Evolutionary conservation across 2,888 invertebrate genomes (phyloP).

Genomic region (Pseudolycoriella hygida): DNA sequence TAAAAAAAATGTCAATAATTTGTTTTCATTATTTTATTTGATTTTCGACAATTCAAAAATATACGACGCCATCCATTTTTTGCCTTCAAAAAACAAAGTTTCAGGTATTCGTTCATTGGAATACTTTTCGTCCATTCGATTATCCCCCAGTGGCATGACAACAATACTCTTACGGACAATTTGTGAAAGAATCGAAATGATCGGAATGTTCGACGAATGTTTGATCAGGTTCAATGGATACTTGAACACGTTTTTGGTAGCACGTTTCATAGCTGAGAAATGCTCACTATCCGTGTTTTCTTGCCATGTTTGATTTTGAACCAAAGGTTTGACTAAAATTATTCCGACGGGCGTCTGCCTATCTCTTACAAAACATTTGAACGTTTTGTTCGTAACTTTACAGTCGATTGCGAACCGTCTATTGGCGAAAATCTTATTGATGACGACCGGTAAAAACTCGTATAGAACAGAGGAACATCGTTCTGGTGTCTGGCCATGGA

Average conservation of each 20-base stretch:
- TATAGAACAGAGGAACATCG: background rate
- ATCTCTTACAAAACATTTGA: background rate
- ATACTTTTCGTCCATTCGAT: conserved; percentile 20
- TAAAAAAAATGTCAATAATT: no score
- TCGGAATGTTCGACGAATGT: background rate
- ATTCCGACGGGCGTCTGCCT: background rate
- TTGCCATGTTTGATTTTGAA: background rate
- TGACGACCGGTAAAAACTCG: background rate
- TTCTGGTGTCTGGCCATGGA: background rate
- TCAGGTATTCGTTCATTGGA: conserved; percentile 27
- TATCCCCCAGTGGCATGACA: conserved; percentile 24
- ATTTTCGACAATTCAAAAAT: conserved; percentile 15
- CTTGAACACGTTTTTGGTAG: background rate
- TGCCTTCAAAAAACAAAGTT: conserved; percentile 28
- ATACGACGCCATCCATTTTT: conserved; percentile 29
- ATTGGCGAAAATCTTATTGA: background rate
- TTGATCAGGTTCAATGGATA: background rate
- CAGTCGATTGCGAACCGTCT: background rate
- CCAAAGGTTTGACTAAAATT: background rate
- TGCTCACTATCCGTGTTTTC: background rate
- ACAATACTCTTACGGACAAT: conserved; percentile 19
- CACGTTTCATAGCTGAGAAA: background rate
- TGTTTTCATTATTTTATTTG: no score
- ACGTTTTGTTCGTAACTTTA: background rate
- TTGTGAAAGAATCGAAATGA: conserved; percentile 15